phyloP scores from a whole-genome alignment of 2,888 invertebrate species.

The Osedax frankpressi region DNA sequence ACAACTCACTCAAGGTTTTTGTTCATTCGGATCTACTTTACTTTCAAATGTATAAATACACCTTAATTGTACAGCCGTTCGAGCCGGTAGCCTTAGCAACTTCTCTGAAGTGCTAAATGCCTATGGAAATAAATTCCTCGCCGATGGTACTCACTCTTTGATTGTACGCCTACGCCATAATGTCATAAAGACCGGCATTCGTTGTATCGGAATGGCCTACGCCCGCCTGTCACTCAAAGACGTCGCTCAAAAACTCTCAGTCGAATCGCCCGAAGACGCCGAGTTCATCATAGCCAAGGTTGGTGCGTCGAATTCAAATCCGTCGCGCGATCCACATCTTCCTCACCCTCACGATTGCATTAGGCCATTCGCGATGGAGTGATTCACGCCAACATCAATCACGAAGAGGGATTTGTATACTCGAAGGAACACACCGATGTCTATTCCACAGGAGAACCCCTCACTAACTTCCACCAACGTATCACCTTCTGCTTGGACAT shows the following conservation, averaged over 20 bases:
- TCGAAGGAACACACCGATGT: conserved; percentile 93
- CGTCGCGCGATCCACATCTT: background rate
- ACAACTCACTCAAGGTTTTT: conserved; percentile 70
- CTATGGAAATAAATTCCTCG: conserved; percentile 77
- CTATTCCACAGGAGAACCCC: conserved; percentile 89
- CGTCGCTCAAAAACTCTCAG: conserved; percentile 78
- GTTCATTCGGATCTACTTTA: background rate
- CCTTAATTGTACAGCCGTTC: conserved; percentile 54
- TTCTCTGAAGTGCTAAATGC: conserved; percentile 85
- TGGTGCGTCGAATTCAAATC: conserved; percentile 15
- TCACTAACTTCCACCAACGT: conserved; percentile 86
- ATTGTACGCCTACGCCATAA: conserved; percentile 91
- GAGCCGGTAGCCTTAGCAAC: conserved; percentile 80
- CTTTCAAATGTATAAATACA: background rate
- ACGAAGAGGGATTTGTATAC: conserved; percentile 82
- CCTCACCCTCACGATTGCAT: background rate
- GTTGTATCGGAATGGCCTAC: conserved; percentile 88
- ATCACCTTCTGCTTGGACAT: conserved; percentile 93
- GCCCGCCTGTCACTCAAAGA: conserved; percentile 87
- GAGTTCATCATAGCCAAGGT: conserved; percentile 93
- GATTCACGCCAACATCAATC: conserved; percentile 90
- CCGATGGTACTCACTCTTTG: conserved; percentile 85
- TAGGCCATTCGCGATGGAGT: conserved; percentile 80
- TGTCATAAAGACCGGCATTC: conserved; percentile 93
- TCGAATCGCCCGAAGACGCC: conserved; percentile 92